Evolutionary conservation across 2,888 invertebrate species (phyloP).

Genomic region (Nineta flava): DNA sequence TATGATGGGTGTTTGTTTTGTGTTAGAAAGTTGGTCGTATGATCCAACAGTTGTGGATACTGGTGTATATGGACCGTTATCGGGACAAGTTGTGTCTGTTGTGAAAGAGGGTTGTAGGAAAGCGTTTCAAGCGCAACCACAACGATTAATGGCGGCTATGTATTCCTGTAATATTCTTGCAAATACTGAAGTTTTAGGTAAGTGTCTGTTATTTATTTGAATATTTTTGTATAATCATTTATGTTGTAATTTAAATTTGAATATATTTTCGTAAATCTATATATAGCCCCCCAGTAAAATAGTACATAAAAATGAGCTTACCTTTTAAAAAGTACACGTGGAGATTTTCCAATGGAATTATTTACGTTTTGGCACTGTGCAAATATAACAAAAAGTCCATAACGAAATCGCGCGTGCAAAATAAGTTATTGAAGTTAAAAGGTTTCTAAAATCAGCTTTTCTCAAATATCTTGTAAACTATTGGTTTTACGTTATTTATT

Average conservation of each 20-base stretch:
- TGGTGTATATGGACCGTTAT: constrained; percentile 30
- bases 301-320: too few relatives aligned
- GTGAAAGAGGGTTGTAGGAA: constrained; percentile 76
- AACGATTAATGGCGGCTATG: constrained; percentile 90
- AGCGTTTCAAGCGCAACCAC: constrained; percentile 78
- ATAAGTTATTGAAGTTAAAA: too few relatives aligned
- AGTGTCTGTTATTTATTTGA: constrained; percentile 27
- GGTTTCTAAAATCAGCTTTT: too few relatives aligned
- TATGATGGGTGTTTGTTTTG: constrained; percentile 86
- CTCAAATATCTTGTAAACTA: too few relatives aligned
- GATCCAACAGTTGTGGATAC: constrained; percentile 20
- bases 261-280: not conserved
- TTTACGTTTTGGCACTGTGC: too few relatives aligned
- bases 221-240: not conserved
- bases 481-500: too few relatives aligned
- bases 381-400: too few relatives aligned
- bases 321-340: too few relatives aligned
- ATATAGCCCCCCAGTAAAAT: too few relatives aligned
- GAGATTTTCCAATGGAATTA: too few relatives aligned
- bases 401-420: too few relatives aligned
- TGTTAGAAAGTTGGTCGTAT: constrained; percentile 62
- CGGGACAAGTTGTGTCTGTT: constrained; percentile 82
- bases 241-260: not conserved
- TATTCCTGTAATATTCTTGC: constrained; percentile 69
- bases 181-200: constrained; percentile 75